Evolutionary conservation across 2,113 vertebrate genomes (phyloP), one percentile per base, ranked within the genome.

Genomic region (Recurvirostra avosetta): DNA sequence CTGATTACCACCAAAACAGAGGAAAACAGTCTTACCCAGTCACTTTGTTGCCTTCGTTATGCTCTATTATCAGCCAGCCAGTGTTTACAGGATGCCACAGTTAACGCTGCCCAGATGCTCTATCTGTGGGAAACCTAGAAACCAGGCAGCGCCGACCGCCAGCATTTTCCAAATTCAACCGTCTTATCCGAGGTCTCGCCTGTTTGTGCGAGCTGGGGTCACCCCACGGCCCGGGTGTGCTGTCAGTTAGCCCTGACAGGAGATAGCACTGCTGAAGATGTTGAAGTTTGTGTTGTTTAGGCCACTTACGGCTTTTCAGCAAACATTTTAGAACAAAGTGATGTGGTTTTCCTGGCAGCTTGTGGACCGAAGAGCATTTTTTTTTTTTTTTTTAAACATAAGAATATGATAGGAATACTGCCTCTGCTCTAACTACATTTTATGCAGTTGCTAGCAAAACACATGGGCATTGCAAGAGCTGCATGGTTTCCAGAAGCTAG

Each of bases 81-180:
- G 75, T 97, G 96, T 97, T 97, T 97, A 97, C 93, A 62, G 87
- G 89, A 86, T 86, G 94, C 92, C 95, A 55, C 83, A 41, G 90
- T 75, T 97, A 96, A 97, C 38, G 59, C 26, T 96, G 96, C 94
- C 96, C 97, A 97, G 96, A 97, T 97, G 97, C 91, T 94, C 84
- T 71, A 27, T 95, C 96, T 93, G 87, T 73, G 96, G 90, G 91
- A 85, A 97, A 63, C 87, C 50, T 58, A 47, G 90, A 72, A 74
- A 73, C 68, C 90, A 66, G 93, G 86, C 89, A 75, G 68, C 86
- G 25, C 38, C 5, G 34, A 55, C 74, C 1, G 32, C 50, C 22
- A 20, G 59, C 22, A 59, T 81, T 95, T 92, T 92, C 90, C 85
- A 38, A 80, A 70, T 40, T 27, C 73, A 22, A 15, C 43, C 3